Conservation (phyloP, 2,797 vertebrate species). For the Australoheros facetus region DNA sequence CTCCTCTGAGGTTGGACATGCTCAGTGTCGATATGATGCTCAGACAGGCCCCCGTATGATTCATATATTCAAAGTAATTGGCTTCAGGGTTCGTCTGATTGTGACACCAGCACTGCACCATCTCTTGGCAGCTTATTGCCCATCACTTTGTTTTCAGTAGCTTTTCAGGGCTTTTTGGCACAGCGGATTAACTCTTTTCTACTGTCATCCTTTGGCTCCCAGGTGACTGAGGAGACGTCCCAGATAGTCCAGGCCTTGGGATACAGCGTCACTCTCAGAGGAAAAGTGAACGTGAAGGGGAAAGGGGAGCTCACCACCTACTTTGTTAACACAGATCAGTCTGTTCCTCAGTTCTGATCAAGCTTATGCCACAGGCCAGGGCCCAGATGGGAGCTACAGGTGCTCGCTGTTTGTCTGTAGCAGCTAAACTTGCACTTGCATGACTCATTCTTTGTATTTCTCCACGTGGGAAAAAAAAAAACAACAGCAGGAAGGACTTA, state of each 20-base stretch:
- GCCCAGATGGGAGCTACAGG: background rate
- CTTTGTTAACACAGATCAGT: conserved; percentile 83
- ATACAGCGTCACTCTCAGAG: conserved; percentile 82
- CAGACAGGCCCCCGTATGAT: background rate
- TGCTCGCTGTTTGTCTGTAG: background rate
- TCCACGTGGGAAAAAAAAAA: background rate
- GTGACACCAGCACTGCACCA: background rate
- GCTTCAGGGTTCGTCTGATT: background rate
- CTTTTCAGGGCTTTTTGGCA: background rate
- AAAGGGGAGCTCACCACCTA: conserved; percentile 91
- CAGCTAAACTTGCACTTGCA: background rate
- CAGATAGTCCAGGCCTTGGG: conserved; percentile 82
- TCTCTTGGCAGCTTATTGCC: background rate
- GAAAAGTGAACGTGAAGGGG: conserved; percentile 88
- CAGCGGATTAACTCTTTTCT: background rate
- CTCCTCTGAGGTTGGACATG: background rate
- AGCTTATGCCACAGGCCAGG: background rate
- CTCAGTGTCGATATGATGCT: background rate
- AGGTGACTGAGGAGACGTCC: conserved; percentile 90
- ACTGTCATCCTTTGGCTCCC: conserved; percentile 1
- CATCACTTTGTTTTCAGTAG: background rate
- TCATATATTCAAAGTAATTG: background rate
- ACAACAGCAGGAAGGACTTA: background rate
- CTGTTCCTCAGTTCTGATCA: conserved; percentile 42
- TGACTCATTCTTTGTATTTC: background rate